Evolutionary conservation across 1,140 invertebrate species (phyloP), one percentile per base, ranked within the genome.

Genomic region (Elymnias hypermnestra): DNA sequence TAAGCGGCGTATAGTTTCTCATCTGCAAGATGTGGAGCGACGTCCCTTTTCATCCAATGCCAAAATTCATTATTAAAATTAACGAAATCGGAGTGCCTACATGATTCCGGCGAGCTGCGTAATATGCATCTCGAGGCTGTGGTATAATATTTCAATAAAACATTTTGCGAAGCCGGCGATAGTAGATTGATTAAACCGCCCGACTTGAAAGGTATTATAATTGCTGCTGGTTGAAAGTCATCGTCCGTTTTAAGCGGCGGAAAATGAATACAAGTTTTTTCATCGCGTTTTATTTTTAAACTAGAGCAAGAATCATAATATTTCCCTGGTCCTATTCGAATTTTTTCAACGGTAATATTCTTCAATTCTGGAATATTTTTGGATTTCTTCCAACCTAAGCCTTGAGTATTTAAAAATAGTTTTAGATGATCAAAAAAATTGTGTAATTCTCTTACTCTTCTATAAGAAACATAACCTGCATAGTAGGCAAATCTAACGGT

Each of bases 1-100:
- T 89, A 91, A 15, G 88, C 89, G 3, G 88, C 78, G 55, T 90
- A 91, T 64, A 89, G 83, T 56, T 88, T 89, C 15, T 90, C 89
- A 48, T 91, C 89, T 17, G 78, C 58, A 10, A 91, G 72, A 51
- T 87, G 88, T 7, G 86, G 86, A n/a, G 87, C 73, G 1, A 91
- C 86, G 53, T 90, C 71, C 14, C 72, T 65, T 40, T 85, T 79
- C 65, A 91, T 86, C 88, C 89, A 91, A 19, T 81, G 58, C 70
- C 82, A 89, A 12, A 90, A 68, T 29, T 89, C 83, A 40, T 81
- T 87, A 39, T 90, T 87, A 52, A 90, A 91, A 31, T 70, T 77
- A 1, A 81, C 61, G 19, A 90, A 72, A 35, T 85, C 78, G 1
- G 76, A 61, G 21, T 74, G 66, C 2, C 90, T 81, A 58, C 90